Evolutionary conservation across 2,888 invertebrate genomes (phyloP).

Genomic region (Amphipoea oculea): DNA sequence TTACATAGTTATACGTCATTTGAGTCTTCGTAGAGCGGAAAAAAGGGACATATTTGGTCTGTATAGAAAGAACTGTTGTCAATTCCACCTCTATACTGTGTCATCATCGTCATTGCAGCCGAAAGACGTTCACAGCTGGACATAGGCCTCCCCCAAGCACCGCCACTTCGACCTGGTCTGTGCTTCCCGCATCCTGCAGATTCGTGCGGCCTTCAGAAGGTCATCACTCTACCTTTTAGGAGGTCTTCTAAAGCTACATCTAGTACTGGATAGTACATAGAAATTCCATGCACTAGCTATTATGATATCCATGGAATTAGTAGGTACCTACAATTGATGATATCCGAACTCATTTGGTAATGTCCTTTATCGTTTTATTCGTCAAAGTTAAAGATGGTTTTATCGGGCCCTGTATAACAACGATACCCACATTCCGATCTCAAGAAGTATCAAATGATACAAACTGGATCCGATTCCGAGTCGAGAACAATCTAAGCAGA

Average conservation of each 20-base stretch:
- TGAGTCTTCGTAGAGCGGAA: neutral
- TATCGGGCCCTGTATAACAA: neutral
- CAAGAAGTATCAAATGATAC: slow-evolving; percentile 1
- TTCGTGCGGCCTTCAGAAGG: too few relatives aligned
- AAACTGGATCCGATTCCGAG: neutral
- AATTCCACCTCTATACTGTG: neutral
- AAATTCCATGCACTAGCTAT: neutral
- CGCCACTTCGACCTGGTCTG: neutral
- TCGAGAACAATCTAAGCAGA: neutral
- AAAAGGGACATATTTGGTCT: too few relatives aligned
- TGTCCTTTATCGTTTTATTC: neutral
- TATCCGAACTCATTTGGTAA: neutral
- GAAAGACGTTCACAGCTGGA: neutral
- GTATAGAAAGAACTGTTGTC: neutral
- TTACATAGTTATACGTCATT: neutral
- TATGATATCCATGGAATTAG: neutral
- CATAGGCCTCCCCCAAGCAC: too few relatives aligned
- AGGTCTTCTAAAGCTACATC: neutral
- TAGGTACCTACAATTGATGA: neutral
- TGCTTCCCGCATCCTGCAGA: too few relatives aligned
- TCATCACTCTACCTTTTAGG: too few relatives aligned
- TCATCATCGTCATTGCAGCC: neutral
- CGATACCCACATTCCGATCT: too few relatives aligned
- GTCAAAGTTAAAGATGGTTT: neutral
- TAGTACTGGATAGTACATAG: neutral